Evolutionary conservation across 2,888 invertebrate genomes (phyloP).

Genomic region (Dynastes grantii): DNA sequence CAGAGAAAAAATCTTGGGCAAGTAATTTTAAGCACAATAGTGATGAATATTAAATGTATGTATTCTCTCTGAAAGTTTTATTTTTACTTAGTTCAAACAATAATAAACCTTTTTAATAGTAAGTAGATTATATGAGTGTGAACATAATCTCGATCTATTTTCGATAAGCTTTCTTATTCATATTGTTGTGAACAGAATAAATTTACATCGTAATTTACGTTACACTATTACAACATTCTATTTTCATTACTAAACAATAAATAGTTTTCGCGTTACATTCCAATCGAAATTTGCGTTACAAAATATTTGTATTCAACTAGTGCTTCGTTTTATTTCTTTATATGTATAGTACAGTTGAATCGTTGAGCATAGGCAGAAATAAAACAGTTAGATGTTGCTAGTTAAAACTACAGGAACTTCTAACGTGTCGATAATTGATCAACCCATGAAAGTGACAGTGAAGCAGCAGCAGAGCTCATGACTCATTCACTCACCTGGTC

Average conservation of each 20-base stretch:
- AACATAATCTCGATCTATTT: neutral
- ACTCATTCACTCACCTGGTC: conserved; percentile 71
- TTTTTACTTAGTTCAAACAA: no score
- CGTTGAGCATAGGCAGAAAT: conserved; percentile 17
- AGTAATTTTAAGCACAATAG: no score
- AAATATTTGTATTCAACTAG: conserved; percentile 9
- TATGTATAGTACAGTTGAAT: neutral
- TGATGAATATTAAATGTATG: no score
- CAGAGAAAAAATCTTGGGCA: no score
- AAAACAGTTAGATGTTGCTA: conserved; percentile 23
- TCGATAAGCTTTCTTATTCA: conserved; percentile 18
- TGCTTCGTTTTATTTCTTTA: neutral
- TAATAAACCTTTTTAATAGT: no score
- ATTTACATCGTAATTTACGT: conserved; percentile 39
- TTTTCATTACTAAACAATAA: conserved; percentile 18
- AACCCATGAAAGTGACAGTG: conserved; percentile 61
- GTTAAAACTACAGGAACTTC: conserved; percentile 16
- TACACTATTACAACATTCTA: conserved; percentile 26
- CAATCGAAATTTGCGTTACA: neutral
- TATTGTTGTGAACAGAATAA: conserved; percentile 8
- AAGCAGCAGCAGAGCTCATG: conserved; percentile 59
- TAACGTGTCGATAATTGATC: conserved; percentile 53
- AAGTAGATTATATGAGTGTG: neutral
- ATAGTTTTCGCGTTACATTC: conserved; percentile 1
- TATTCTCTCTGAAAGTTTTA: no score